Evolutionary conservation across 1,140 invertebrate species (phyloP).

Genomic region (Drosophila sp.): DNA sequence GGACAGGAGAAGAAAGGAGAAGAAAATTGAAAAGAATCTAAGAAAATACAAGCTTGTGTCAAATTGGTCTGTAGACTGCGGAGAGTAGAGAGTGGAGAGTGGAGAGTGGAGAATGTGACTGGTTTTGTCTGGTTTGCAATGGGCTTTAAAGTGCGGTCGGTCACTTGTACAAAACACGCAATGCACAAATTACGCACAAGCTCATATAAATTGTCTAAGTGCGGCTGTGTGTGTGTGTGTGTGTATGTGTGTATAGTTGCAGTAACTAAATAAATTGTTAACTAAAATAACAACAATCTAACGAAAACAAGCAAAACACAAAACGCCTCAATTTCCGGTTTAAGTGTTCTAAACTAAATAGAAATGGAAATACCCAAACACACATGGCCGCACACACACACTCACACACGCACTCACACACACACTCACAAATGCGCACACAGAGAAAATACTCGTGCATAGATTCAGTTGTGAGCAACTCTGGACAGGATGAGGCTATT

Average conservation of each 20-base stretch:
- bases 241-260: constrained; percentile 31
- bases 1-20: constrained; percentile 20
- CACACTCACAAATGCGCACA: constrained; percentile 19
- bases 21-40: constrained; percentile 41
- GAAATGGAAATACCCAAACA: constrained; percentile 52
- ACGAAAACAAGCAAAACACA: constrained; percentile 80
- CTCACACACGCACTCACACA: constrained; percentile 21
- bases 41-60: neutral
- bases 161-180: constrained; percentile 52
- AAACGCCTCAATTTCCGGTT: constrained; percentile 84
- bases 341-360: constrained; percentile 81
- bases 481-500: constrained; percentile 45
- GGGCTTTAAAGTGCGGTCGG: constrained; percentile 37
- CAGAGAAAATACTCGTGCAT: constrained; percentile 6
- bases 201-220: constrained; percentile 61
- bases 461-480: constrained; percentile 5
- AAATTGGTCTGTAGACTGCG: neutral
- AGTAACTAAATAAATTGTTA: constrained; percentile 82
- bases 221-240: constrained; percentile 1
- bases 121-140: constrained; percentile 11
- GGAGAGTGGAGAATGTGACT: constrained; percentile 1
- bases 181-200: constrained; percentile 53
- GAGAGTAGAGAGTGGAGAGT: no score
- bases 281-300: constrained; percentile 83
- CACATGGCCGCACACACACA: constrained; percentile 4